Conservation (phyloP, 2,113 vertebrate genomes). For the Climacteris rufus region DNA sequence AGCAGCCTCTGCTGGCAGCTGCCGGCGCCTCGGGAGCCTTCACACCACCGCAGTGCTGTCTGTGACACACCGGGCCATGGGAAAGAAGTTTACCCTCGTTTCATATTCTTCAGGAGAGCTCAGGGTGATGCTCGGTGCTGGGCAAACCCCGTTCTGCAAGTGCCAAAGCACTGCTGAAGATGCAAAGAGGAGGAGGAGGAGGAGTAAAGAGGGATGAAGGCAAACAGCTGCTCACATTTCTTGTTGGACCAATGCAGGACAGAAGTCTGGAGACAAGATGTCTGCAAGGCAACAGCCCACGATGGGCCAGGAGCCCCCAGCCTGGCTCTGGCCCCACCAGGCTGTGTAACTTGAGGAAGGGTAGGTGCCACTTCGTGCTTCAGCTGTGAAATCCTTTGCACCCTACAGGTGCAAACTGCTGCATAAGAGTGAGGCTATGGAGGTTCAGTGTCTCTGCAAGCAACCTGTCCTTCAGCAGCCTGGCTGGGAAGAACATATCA, state of each 20-base stretch:
- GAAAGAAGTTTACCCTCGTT: background rate
- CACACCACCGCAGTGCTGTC: background rate
- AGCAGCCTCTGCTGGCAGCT: conserved; percentile 56
- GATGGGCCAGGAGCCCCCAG: background rate
- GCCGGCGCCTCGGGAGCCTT: background rate
- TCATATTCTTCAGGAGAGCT: accelerated
- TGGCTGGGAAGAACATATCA: background rate
- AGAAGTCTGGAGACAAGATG: background rate
- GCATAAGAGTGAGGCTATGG: background rate
- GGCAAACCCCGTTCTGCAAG: background rate
- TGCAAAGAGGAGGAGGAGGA: background rate
- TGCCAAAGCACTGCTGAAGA: background rate
- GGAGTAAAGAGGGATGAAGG: background rate
- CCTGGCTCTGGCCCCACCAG: background rate
- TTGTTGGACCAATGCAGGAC: background rate
- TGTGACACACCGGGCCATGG: background rate
- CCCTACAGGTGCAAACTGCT: background rate
- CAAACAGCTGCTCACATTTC: background rate
- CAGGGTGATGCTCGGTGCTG: accelerated
- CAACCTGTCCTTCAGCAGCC: background rate
- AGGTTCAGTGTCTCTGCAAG: background rate
- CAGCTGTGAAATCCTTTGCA: background rate
- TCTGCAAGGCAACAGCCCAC: background rate
- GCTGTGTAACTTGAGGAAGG: background rate
- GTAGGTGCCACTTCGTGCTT: background rate